phyloP scores from a whole-genome alignment of 2,797 vertebrate species.

The Neopelma chrysocephalum region DNA sequence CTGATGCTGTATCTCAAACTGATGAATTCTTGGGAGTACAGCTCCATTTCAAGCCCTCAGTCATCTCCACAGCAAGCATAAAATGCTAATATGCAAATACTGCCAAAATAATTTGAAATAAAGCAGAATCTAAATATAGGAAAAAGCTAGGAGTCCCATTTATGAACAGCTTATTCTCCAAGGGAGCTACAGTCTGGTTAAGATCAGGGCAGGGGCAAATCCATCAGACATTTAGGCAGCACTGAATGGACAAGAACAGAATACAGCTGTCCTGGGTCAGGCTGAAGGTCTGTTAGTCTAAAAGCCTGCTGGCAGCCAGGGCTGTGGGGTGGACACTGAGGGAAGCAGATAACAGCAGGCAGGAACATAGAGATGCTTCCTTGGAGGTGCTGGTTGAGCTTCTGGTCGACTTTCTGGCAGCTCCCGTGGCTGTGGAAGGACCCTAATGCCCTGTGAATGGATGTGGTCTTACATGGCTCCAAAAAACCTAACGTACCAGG shows the following conservation, averaged over 20 bases:
- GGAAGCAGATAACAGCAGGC: neutral
- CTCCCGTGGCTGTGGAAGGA: neutral
- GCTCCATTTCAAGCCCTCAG: neutral
- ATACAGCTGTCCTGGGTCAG: neutral
- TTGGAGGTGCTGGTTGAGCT: neutral
- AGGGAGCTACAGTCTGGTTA: neutral
- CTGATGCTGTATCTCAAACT: neutral
- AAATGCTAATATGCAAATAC: neutral
- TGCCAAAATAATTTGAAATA: conserved; percentile 47
- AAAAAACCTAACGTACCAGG: neutral
- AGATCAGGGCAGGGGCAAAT: neutral
- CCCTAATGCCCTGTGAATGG: neutral
- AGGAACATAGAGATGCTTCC: neutral
- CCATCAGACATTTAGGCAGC: neutral
- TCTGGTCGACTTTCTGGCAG: neutral
- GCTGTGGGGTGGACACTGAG: neutral
- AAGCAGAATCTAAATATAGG: conserved; percentile 23
- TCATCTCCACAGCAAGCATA: neutral
- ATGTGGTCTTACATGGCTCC: fast-evolving
- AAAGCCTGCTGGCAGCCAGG: neutral
- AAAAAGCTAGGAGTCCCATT: neutral
- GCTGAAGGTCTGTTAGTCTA: neutral
- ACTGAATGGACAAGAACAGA: neutral
- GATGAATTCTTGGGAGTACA: neutral
- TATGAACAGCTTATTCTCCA: conserved; percentile 1